phyloP scores from a whole-genome alignment of 1,140 invertebrate genomes.

The Conopomorpha cramerella region DNA sequence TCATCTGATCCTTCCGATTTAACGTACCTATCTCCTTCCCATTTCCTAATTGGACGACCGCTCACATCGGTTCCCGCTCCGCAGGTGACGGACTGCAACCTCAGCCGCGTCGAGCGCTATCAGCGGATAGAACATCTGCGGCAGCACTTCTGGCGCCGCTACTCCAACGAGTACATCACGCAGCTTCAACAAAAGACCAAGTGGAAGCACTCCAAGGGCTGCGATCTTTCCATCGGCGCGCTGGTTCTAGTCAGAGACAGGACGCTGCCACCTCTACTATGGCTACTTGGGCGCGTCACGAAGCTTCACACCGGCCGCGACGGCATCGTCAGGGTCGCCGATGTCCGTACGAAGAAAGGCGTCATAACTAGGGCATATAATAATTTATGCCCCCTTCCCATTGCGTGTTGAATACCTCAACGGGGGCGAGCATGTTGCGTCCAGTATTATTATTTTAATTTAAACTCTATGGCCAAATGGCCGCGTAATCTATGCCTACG shows the following conservation, averaged over 20 bases:
- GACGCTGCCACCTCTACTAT: constrained; percentile 8
- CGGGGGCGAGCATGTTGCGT: not conserved
- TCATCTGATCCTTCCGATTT: constrained; percentile 16
- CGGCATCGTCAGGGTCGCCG: constrained; percentile 8
- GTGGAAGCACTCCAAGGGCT: constrained; percentile 7
- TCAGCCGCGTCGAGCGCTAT: constrained; percentile 2
- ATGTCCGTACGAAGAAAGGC: constrained; percentile 8
- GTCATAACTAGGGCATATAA: not conserved
- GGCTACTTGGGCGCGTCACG: constrained; percentile 7
- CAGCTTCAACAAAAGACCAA: constrained; percentile 10
- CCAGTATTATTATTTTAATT: no score
- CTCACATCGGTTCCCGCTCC: constrained; percentile 6
- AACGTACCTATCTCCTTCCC: constrained; percentile 17
- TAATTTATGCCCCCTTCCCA: not conserved
- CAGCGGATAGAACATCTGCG: constrained; percentile 5
- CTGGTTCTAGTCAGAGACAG: constrained; percentile 13
- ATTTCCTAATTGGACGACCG: constrained; percentile 22
- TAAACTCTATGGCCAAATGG: no score
- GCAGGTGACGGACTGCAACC: not conserved
- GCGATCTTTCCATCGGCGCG: not conserved
- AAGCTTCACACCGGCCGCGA: constrained; percentile 7
- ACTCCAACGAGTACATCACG: constrained; percentile 4
- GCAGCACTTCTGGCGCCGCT: constrained; percentile 13
- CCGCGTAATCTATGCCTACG: no score
- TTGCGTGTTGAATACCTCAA: not conserved